phyloP scores from a whole-genome alignment of 2,797 vertebrate species.

The Clamator glandarius region DNA sequence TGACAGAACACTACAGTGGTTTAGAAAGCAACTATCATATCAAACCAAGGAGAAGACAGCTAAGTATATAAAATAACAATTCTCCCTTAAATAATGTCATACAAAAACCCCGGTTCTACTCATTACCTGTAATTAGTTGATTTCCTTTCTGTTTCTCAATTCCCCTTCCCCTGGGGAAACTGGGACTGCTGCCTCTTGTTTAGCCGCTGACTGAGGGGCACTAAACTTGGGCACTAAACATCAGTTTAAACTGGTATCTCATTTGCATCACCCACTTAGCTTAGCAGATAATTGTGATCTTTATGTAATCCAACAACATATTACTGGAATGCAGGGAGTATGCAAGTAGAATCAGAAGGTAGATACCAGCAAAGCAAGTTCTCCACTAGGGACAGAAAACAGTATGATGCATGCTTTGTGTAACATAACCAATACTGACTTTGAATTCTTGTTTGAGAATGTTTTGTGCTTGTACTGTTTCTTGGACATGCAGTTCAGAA shows the following conservation, averaged over 20 bases:
- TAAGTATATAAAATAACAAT: not conserved
- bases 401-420: not conserved
- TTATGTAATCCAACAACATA: not conserved
- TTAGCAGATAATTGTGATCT: not conserved
- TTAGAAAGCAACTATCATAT: not conserved
- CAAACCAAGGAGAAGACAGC: not conserved
- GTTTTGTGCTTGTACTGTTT: not conserved
- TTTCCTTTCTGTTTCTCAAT: no score
- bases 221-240: no score
- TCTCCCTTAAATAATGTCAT: not conserved
- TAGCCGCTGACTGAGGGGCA: no score
- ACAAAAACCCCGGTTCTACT: rapidly evolving
- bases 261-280: not conserved
- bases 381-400: not conserved
- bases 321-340: not conserved
- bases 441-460: not conserved
- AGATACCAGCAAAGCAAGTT: not conserved
- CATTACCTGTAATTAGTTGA: not conserved
- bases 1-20: not conserved
- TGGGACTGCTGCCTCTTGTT: no score
- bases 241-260: not conserved
- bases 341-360: not conserved
- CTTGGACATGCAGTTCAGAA: not conserved
- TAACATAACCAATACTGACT: not conserved
- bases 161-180: no score